Evolutionary conservation across 2,797 vertebrate genomes (phyloP), one percentile per base, ranked within the genome.

Genomic region (Fratercula arctica): DNA sequence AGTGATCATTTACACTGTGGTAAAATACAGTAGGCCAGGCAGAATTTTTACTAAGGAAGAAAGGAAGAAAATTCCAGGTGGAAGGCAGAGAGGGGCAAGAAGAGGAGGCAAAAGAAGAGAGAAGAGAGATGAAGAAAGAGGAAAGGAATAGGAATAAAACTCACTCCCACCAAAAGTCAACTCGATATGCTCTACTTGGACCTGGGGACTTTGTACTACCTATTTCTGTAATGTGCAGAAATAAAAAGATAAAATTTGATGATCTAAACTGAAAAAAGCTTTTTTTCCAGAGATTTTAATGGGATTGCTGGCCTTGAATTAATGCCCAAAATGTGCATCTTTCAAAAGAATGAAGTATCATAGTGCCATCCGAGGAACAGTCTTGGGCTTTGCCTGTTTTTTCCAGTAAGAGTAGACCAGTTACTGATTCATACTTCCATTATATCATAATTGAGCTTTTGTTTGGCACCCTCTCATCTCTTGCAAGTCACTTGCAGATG

Each of bases 401-500:
- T 95, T 95, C 85, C 89, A 95, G 51, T 60, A 91, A 78, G 70
- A 96, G 79, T 77, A 96, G 97, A 97, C 97, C 97, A 97, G 95
- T 93, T 85, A 67, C 74, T 97, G 95, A 97, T 95, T 97, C 97
- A 97, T 96, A 92, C 53, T 96, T 95, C 93, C 84, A 97, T 89
- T 97, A 89, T 96, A 97, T 97, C 95, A 97, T 95, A 97, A 93
- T 63, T 97, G 80, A 94, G 95, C 87, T 96, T 97, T 96, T 96
- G 89, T 97, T 95, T 98, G 97, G 97, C 94, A 97, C 94, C 96
- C 72, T 81, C 87, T 96, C 96, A 85, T 96, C 93, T 97, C 93
- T 95, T 93, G 84, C 84, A 98, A 97, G 92, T 97, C 92, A 97
- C 93, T 97, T 98, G 97, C 96, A 97, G 97, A 98, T 96, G 97